Percentiles rank a stretch among this genome's conserved stretches.
These are phyloP conservation scores for Lissocephala sabroskyi DNA, from an alignment of 2,888 invertebrate genomes.

Conservation along the genomic window DNA sequence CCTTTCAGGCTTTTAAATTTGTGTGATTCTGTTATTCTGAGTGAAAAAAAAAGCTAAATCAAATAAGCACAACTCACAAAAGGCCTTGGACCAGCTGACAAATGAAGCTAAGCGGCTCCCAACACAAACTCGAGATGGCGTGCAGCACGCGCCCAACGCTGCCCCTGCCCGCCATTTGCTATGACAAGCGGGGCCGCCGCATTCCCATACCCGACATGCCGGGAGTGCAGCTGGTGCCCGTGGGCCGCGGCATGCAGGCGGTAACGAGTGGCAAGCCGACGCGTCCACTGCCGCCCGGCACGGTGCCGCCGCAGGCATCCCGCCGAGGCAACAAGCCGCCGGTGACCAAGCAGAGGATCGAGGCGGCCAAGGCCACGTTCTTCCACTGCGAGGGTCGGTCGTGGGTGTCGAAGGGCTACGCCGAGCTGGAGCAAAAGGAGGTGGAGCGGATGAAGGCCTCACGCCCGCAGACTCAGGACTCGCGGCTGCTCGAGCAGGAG, in stretches of 20 bases:
- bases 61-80: too few relatives aligned
- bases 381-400: slow-evolving; percentile 41
- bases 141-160: too few relatives aligned
- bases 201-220: too few relatives aligned
- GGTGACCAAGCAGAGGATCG: slow-evolving; percentile 8
- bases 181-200: background rate
- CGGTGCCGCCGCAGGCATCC: slow-evolving; percentile 17
- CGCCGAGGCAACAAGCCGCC: background rate
- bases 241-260: too few relatives aligned
- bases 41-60: too few relatives aligned
- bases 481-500: slow-evolving; percentile 26
- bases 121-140: too few relatives aligned
- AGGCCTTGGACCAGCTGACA: too few relatives aligned
- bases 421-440: slow-evolving; percentile 27
- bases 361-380: slow-evolving; percentile 40
- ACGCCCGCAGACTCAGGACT: slow-evolving; percentile 29
- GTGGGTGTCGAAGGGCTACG: slow-evolving; percentile 49
- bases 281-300: slow-evolving; percentile 39
- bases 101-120: too few relatives aligned
- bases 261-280: background rate
- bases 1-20: too few relatives aligned
- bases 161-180: too few relatives aligned
- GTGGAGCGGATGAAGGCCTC: slow-evolving; percentile 35
- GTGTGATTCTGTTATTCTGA: too few relatives aligned
- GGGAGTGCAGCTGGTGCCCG: too few relatives aligned